These are phyloP conservation scores for Puntigrus tetrazona DNA, from an alignment of 2,113 vertebrate genomes.

Conservation along the genomic window DNA sequence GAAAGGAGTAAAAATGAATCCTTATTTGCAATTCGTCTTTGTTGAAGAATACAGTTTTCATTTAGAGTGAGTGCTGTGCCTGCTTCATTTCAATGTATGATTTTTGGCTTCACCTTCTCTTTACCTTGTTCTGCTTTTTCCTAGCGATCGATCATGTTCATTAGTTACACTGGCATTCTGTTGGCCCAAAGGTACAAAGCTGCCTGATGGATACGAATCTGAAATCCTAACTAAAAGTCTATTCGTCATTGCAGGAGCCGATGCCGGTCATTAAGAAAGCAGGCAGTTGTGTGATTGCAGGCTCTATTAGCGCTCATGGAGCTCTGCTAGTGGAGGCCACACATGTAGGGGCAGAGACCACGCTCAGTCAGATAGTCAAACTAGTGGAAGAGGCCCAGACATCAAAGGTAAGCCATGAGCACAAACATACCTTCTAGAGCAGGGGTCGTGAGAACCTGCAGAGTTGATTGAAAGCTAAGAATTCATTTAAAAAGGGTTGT, in stretches of 20 bases:
- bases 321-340: constrained; percentile 90
- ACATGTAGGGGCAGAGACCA: constrained; percentile 91
- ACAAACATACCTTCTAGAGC: background rate
- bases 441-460: too few relatives aligned
- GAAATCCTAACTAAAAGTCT: constrained; percentile 8
- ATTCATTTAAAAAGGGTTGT: background rate
- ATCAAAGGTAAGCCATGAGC: constrained; percentile 82
- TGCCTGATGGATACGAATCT: background rate
- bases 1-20: background rate
- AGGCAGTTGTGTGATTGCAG: constrained; percentile 90
- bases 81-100: background rate
- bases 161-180: background rate
- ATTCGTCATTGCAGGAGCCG: constrained; percentile 81
- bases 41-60: background rate
- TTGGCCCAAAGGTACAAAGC: background rate
- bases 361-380: constrained; percentile 92
- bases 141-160: background rate
- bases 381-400: constrained; percentile 97
- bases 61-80: background rate
- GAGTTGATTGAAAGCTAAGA: too few relatives aligned
- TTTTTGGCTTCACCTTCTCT: background rate
- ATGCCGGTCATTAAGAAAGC: constrained; percentile 93
- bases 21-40: background rate
- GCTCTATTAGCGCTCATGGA: constrained; percentile 94
- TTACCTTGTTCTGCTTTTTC: background rate